Evolutionary conservation across 2,113 vertebrate genomes (phyloP), one percentile per base, ranked within the genome.

Genomic region (Bombycilla garrulus): DNA sequence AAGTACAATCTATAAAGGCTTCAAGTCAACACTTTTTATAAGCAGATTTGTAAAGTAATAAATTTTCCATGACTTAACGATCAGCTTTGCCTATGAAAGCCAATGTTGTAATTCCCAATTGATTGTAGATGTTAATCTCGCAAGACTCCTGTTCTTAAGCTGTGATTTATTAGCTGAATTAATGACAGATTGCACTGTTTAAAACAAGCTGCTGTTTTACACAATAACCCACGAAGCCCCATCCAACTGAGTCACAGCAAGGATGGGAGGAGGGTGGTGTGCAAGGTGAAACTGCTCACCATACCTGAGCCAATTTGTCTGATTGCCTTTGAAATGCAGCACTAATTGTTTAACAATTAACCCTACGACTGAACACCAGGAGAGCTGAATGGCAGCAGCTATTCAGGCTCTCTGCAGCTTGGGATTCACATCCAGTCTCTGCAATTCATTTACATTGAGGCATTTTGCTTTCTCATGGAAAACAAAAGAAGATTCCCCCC

Each of bases 121-220:
- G 97, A 98, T 97, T 96, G 95, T 96, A 96, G 97, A 98, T 98
- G 96, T 97, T 97, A 97, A 98, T 98, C 97, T 97, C 92, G 47
- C 93, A 96, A 96, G 93, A 96, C 93, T 97, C 96, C 96, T 92
- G 96, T 97, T 98, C 97, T 97, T 90, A 81, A 22, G 66, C 87
- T 79, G 95, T 96, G 95, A 98, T 97, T 98, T 98, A 98, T 98
- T 97, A 96, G 87, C 91, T 94, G 97, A 97, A 98, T 98, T 97
- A 97, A 97, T 97, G 97, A 98, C 91, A 96, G 95, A 97, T 87
- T 94, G 96, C 80, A 69, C 86, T 78, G 88, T 78, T 96, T 91
- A 92, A 94, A 92, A 93, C 81, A 88, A 92, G 88, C 92, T 95
- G 94, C 96, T 81, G 95, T 85, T 96, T 97, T 92, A 96, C 91